These are phyloP conservation scores for Carterocephalus palaemon DNA, from an alignment of 2,888 invertebrate species.

Conservation along the genomic window DNA sequence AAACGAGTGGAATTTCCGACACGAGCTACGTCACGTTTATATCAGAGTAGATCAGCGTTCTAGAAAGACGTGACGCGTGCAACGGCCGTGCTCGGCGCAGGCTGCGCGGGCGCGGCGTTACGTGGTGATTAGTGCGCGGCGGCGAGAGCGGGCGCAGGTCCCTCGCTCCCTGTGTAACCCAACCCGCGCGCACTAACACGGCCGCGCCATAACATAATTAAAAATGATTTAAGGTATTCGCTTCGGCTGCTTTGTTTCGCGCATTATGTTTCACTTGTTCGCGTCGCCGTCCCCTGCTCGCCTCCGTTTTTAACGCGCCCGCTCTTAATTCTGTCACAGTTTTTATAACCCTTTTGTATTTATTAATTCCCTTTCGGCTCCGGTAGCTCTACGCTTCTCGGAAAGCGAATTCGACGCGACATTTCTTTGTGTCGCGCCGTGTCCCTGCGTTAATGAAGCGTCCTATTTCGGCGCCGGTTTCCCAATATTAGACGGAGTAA, in stretches of 20 bases:
- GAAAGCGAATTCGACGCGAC: slow-evolving; percentile 74
- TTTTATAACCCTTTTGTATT: slow-evolving; percentile 78
- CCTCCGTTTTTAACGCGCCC: slow-evolving; percentile 70
- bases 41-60: no score
- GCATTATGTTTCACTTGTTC: slow-evolving; percentile 79
- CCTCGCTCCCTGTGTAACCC: slow-evolving; percentile 49
- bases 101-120: background rate
- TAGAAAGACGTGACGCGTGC: no score
- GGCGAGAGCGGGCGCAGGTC: slow-evolving; percentile 38
- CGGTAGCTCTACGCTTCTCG: slow-evolving; percentile 76
- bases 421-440: slow-evolving; percentile 68
- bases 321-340: slow-evolving; percentile 78
- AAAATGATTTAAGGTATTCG: slow-evolving; percentile 80
- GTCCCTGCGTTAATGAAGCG: slow-evolving; percentile 73
- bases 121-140: slow-evolving; percentile 15
- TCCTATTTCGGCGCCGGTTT: slow-evolving; percentile 66
- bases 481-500: slow-evolving; percentile 17
- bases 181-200: slow-evolving; percentile 51
- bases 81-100: no score
- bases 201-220: slow-evolving; percentile 78
- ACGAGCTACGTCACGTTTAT: no score
- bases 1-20: no score
- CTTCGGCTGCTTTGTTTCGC: slow-evolving; percentile 79
- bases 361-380: slow-evolving; percentile 75
- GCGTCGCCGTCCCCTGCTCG: slow-evolving; percentile 63